A percentile compares a stretch with the other conserved stretches of the same genome.
These are phyloP conservation scores for Gopherus flavomarginatus DNA, from an alignment of 2,113 vertebrate species.

Conservation along the genomic window DNA sequence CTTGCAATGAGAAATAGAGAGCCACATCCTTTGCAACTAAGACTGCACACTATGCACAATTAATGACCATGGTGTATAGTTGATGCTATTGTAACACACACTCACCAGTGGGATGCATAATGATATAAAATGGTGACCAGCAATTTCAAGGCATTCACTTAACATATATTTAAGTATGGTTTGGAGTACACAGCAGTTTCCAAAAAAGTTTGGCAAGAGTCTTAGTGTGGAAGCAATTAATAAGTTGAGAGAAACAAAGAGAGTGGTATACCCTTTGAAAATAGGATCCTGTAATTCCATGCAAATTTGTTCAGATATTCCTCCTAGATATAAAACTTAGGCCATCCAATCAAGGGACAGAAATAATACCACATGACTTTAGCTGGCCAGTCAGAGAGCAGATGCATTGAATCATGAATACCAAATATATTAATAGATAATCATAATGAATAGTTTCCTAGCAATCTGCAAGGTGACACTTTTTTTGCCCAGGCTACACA, in stretches of 20 bases:
- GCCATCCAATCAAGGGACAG: no score
- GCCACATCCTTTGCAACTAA: background rate
- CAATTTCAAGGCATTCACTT: background rate
- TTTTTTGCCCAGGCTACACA: background rate
- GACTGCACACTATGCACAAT: background rate
- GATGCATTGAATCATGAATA: background rate
- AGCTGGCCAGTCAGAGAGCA: background rate
- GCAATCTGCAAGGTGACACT: background rate
- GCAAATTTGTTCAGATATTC: background rate
- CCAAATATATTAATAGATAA: background rate
- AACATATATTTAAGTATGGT: background rate
- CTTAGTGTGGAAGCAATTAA: background rate
- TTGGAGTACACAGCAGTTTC: accelerated
- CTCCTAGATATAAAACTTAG: no score
- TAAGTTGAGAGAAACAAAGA: background rate
- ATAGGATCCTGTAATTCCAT: background rate
- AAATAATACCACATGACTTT: no score
- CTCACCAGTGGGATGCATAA: no score
- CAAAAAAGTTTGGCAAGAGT: accelerated
- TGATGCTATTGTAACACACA: background rate
- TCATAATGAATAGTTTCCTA: background rate
- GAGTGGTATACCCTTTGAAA: accelerated
- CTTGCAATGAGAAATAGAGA: background rate
- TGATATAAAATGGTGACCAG: background rate
- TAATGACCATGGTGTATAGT: background rate